These are phyloP conservation scores for Capitulum mitella DNA, from an alignment of 2,888 invertebrate species.

Conservation along the genomic window DNA sequence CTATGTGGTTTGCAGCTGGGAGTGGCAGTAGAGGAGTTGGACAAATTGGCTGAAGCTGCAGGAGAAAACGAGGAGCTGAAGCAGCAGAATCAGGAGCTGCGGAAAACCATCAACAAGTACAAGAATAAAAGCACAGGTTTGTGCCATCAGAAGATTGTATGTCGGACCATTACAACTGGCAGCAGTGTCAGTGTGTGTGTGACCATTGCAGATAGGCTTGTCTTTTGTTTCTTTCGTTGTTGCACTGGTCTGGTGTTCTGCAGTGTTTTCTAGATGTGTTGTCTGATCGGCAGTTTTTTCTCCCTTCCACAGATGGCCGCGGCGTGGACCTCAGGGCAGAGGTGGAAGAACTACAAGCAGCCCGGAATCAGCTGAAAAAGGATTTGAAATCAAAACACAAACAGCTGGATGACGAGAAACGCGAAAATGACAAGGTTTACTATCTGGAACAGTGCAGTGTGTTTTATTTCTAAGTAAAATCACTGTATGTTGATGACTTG, in stretches of 20 bases:
- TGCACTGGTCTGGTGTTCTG: no score
- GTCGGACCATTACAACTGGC: no score
- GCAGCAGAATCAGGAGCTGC: background rate
- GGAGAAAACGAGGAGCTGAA: slow-evolving; percentile 4
- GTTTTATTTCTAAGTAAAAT: no score
- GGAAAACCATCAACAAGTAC: background rate
- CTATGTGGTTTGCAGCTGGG: background rate
- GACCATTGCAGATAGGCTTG: background rate
- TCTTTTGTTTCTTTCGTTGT: no score
- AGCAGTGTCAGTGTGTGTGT: background rate
- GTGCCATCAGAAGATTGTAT: no score
- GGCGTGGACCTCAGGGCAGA: background rate
- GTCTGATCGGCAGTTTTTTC: no score
- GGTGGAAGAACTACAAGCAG: background rate
- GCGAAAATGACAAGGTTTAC: background rate
- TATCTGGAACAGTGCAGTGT: no score
- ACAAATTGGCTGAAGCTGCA: background rate
- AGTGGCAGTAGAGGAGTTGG: background rate
- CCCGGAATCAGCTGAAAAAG: background rate
- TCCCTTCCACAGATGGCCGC: background rate
- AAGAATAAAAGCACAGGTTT: background rate
- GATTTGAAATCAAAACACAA: slow-evolving; percentile 3
- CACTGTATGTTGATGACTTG: no score
- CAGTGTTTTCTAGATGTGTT: no score
- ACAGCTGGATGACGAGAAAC: slow-evolving; percentile 9